These are phyloP conservation scores for Patiria pectinifera DNA, from an alignment of 53 echinoderm and acorn worm genomes.

Conservation along the genomic window DNA sequence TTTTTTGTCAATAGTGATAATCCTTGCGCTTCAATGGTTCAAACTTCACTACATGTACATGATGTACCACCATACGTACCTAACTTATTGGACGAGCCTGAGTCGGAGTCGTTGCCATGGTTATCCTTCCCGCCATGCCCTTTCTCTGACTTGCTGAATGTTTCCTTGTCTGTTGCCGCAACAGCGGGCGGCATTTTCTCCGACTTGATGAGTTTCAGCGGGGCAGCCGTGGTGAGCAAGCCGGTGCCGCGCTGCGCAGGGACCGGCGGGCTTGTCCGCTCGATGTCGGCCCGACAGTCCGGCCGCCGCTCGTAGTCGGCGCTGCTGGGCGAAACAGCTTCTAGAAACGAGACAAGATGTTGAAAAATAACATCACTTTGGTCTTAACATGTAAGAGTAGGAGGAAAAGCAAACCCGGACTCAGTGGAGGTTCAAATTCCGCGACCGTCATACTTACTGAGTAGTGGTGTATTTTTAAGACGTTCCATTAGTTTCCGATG, in stretches of 20 bases:
- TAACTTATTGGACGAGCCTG: conserved; percentile 46
- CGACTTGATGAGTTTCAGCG: conserved; percentile 53
- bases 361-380: background rate
- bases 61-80: background rate
- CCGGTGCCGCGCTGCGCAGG: conserved; percentile 28
- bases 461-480: no score
- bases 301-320: conserved; percentile 23
- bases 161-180: conserved; percentile 10
- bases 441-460: no score
- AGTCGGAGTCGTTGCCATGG: conserved; percentile 52
- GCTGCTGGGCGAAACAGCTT: conserved; percentile 18
- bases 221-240: background rate
- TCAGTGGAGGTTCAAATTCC: no score
- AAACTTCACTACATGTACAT: background rate
- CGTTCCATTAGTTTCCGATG: no score
- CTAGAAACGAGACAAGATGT: background rate
- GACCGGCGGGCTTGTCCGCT: conserved; percentile 33
- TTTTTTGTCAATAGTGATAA: no score
- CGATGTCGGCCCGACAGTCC: conserved; percentile 32
- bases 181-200: conserved; percentile 25
- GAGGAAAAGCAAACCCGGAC: no score
- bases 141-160: background rate
- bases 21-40: no score
- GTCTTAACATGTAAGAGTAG: no score
- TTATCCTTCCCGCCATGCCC: conserved; percentile 1